phyloP scores from a whole-genome alignment of 1,140 invertebrate genomes.

The Drosophila repleta region DNA sequence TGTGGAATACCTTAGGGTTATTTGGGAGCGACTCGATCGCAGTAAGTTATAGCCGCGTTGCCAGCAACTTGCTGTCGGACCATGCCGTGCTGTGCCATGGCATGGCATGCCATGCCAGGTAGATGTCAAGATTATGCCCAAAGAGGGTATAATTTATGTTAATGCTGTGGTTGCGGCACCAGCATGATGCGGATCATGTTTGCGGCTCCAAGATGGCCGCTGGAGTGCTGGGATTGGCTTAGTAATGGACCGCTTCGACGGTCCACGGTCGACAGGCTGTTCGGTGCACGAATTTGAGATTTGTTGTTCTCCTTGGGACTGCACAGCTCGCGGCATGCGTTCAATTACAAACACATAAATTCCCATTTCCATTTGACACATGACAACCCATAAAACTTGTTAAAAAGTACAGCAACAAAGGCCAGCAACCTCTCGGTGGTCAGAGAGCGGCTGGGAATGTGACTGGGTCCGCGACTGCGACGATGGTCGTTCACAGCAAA shows the following conservation, averaged over 20 bases:
- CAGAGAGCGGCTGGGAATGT: constrained; percentile 33
- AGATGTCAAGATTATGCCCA: constrained; percentile 45
- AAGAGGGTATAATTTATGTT: constrained; percentile 75
- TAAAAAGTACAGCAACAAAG: constrained; percentile 78
- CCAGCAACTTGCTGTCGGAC: background rate
- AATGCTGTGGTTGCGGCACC: constrained; percentile 54
- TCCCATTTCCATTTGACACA: constrained; percentile 83
- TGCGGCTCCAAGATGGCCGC: constrained; percentile 45
- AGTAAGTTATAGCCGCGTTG: too few species aligned
- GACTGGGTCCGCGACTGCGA: constrained; percentile 21
- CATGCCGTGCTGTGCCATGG: background rate
- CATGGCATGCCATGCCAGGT: constrained; percentile 1
- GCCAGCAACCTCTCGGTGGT: constrained; percentile 54
- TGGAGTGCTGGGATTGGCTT: background rate
- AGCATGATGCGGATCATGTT: constrained; percentile 55
- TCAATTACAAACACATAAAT: constrained; percentile 84
- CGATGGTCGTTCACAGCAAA: constrained; percentile 2
- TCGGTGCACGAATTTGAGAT: constrained; percentile 33
- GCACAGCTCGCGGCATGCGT: constrained; percentile 64
- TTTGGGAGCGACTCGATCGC: too few species aligned
- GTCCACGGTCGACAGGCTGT: constrained; percentile 4
- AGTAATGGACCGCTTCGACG: constrained; percentile 6
- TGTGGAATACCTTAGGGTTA: too few species aligned
- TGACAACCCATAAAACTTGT: constrained; percentile 83
- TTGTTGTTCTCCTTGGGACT: constrained; percentile 24